These are phyloP conservation scores for Mus spretus DNA, from an alignment of 2,797 vertebrate genomes.

Conservation along the genomic window DNA sequence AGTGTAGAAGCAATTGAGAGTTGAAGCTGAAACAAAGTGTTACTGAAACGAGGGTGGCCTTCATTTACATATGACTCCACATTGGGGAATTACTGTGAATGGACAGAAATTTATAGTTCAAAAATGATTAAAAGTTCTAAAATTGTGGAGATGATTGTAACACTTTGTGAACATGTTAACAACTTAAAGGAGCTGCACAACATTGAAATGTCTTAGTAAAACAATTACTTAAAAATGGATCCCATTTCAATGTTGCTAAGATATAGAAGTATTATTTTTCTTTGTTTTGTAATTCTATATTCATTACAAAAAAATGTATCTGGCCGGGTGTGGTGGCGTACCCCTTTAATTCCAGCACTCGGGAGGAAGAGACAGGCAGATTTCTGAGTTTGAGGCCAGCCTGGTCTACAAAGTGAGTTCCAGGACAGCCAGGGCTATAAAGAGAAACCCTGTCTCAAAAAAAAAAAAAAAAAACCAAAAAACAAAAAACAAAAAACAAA, in stretches of 20 bases:
- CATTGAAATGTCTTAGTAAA: neutral
- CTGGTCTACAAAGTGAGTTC: no score
- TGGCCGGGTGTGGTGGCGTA: no score
- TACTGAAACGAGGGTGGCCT: conserved; percentile 91
- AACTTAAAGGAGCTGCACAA: neutral
- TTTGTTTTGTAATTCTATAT: conserved; percentile 91
- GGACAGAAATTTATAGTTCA: neutral
- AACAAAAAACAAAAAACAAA: neutral
- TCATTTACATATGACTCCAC: conserved; percentile 90
- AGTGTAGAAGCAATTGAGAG: conserved; percentile 95
- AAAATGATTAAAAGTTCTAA: neutral
- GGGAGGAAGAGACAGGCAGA: no score
- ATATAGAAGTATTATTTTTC: conserved; percentile 90
- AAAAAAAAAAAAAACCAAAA: no score
- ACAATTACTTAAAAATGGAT: neutral
- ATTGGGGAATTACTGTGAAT: neutral
- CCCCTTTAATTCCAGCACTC: no score
- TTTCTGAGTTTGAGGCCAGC: no score
- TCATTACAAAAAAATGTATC: conserved; percentile 47
- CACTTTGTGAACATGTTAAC: neutral
- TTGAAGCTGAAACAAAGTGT: conserved; percentile 92
- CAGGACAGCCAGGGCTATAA: no score
- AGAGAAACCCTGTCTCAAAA: no score
- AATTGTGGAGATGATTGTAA: neutral
- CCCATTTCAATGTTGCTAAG: neutral